Evolutionary conservation across 2,888 invertebrate species (phyloP).

Genomic region (Drosophila barbarae): DNA sequence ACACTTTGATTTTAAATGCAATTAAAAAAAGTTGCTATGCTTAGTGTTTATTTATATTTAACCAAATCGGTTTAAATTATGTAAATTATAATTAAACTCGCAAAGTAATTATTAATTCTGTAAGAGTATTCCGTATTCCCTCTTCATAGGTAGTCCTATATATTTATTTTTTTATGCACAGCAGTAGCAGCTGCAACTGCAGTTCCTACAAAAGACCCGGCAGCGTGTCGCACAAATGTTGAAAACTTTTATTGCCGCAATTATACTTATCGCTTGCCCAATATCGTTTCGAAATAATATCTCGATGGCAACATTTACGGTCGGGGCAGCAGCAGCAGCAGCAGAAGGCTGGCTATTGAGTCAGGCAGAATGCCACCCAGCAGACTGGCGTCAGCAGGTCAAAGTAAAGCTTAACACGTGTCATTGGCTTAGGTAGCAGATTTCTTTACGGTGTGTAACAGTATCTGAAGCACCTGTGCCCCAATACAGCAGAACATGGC

Average conservation of each 20-base stretch:
- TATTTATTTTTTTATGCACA: constrained; percentile 1
- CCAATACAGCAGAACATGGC: neutral
- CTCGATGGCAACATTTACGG: constrained; percentile 65
- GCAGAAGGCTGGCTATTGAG: constrained; percentile 23
- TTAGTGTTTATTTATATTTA: neutral
- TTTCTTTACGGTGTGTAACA: constrained; percentile 20
- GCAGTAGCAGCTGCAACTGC: constrained; percentile 35
- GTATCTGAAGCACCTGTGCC: constrained; percentile 11
- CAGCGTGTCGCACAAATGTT: constrained; percentile 72
- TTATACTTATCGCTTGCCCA: constrained; percentile 78
- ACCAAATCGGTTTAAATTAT: neutral
- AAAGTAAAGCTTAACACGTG: constrained; percentile 43
- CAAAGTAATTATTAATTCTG: too few species aligned
- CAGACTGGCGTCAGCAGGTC: constrained; percentile 45
- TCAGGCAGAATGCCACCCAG: constrained; percentile 19
- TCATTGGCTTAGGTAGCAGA: constrained; percentile 45
- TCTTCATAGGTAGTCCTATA: neutral
- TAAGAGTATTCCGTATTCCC: neutral
- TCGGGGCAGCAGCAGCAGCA: constrained; percentile 7
- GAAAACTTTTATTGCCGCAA: constrained; percentile 79
- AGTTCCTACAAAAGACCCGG: constrained; percentile 28
- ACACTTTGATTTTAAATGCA: neutral
- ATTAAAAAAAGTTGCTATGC: neutral
- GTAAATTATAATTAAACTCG: neutral
- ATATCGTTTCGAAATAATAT: constrained; percentile 75